Evolutionary conservation across 2,888 invertebrate species (phyloP), one percentile per base, ranked within the genome.

Genomic region (Leptinotarsa juncta): DNA sequence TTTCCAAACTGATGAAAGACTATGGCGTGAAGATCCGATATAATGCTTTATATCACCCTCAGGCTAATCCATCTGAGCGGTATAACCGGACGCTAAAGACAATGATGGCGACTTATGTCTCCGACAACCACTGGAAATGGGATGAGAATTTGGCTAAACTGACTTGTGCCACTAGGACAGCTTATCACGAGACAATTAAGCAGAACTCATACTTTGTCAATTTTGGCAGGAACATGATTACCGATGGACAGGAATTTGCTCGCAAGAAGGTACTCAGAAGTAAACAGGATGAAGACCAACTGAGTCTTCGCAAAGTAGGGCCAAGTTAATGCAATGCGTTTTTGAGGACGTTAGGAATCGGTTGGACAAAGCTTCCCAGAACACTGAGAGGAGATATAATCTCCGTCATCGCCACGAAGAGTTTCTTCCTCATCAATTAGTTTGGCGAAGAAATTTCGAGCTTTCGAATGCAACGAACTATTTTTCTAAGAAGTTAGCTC

Each of bases 401-500:
- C 4, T 26, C 26, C 26, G 26, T 26, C 26, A 4, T 26, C 4
- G 3, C 26, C 26, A 26, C 3, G 26, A 32, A 32, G 32, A 32
- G 32, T 32, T 32, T 32, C 5, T 32, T 32, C 32, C 32, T 5
- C 32, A 32, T 32, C 5, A 32, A 26, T 3, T 26, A 26, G 0
- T 23, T 23, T 26, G 26, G 26, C 4, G 26, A 26, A 26, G 26
- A 78, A 80, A 78, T 71, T 70, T 70, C 15, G 77, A 77, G 0
- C 66, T 81, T 1, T 81, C 81, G 16, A 72, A 77, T 23, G 81
- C 80, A 0, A 49, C 80, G 3, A 69, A 79, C 15, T 48, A 70
- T 42, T 74, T 82, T 50, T 53, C 81, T 0, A 67, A 73, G 3
- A 83, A 83, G 51, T 71, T 82, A 15, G 77, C 80, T 32, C 67